Base-by-base conservation (phyloP, 1,140 invertebrate species). In the Tetramorium parvispinum region DNA sequence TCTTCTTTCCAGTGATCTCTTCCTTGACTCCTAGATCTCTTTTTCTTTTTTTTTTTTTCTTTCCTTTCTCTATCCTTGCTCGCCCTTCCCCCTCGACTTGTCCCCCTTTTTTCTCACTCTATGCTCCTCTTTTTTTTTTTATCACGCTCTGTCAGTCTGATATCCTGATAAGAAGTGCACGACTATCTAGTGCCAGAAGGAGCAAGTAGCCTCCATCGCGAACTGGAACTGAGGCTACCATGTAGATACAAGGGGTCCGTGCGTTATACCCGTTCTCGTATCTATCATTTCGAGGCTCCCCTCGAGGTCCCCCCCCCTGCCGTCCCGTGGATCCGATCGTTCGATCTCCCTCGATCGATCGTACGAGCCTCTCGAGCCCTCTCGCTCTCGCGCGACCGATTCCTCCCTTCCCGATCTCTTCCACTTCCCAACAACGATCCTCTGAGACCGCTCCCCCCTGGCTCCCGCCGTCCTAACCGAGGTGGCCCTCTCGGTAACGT, bases 251-350 rank as follows among this genome's bases (percentile, higher is more conserved):
- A 92, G 92, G 91, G 85, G 92, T 91, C 90, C 75, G 90, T 89
- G 87, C 91, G 91, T 92, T 94, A 94, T 94, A 91, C 92, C 94
- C 94, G 92, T 93, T 92, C 93, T 94, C 92, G 91, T 93, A 94
- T 93, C 94, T 94, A 95, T 94, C 94, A 94, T 95, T 95, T 95
- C 93, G 93, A 94, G 93, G 92, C 92, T 93, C 93, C 92, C 85
- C 85, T 95, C 93, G 93, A 93, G 93, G 92, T 91, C 81, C 57
- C 85, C 78, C 78, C 85, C 85, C 66, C 53, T 66, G 40, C 46
- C 71, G 21, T 18, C 81, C 49, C 68, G 55, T 70, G 32, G 16
- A 89, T 91, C 90, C 75, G 89, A 86, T 89, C 76, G 87, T 61
- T 90, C 88, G 87, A 86, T 75, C 87, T 90, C 70, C 27, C 86